Base-by-base conservation (phyloP, 2,113 vertebrate genomes). In the Tautogolabrus adspersus region DNA sequence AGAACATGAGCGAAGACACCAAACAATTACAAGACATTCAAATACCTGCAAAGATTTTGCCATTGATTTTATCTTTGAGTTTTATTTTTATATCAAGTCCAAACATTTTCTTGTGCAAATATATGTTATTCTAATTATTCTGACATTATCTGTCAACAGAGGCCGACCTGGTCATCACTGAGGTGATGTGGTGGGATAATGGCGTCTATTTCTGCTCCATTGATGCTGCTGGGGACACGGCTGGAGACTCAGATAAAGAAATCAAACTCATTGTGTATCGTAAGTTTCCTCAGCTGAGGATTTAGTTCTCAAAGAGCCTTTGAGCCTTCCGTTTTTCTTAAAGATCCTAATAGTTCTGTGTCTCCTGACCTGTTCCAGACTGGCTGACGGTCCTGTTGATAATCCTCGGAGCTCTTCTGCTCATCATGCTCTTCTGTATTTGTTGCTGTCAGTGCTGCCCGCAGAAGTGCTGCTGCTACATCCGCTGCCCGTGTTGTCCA, bases 181-280 rank as follows among this genome's bases (percentile, higher is more conserved):
- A 99, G 88, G 96, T 99, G 59, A 99, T 98, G 97, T 99, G 98
- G 98, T 99, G 97, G 98, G 98, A 99, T 81, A 96, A 99, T 0
- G 98, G 98, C 0, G 83, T 99, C 10, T 99, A 99, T 71, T 97
- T 93, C 79, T 99, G 98, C 79, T 71, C 80, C 34, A 94, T 99
- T 56, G 95, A 97, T 54, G 97, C 97, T 34, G 74, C 95, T 3
- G 98, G 98, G 57, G 98, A 99, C 86, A 98, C 97, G 0, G 85
- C 94, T 0, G 97, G 98, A 3, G 96, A 98, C 88, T 91, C 95
- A 0, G 97, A 98, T 78, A 94, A 94, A 72, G 96, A 97, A 87
- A 82, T 99, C 79, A 97, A 96, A 81, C 96, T 99, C 79, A 94
- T 98, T 2, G 97, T 99, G 65, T 94, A 97, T 40, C 94, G 97